Evolutionary conservation across 2,113 vertebrate species (phyloP).

Genomic region (Mastomys natalensis): DNA sequence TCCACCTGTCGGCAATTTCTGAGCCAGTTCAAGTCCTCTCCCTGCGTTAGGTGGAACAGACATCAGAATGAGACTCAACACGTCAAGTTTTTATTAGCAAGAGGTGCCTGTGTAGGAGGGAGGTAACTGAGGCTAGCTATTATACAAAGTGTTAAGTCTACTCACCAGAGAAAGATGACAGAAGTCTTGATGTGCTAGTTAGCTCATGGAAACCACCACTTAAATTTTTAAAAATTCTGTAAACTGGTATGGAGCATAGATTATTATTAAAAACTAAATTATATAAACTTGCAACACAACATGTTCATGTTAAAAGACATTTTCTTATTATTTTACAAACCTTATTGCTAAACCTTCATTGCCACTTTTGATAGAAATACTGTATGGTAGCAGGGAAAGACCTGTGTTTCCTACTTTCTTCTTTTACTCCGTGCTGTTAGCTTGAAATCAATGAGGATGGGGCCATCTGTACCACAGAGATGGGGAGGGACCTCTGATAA

Average conservation of each 20-base stretch:
- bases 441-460: background rate
- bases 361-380: no score
- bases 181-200: background rate
- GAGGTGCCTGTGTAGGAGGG: background rate
- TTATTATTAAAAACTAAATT: background rate
- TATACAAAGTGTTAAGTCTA: background rate
- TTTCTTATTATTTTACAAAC: background rate
- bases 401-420: background rate
- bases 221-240: background rate
- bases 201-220: background rate
- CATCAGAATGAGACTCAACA: background rate
- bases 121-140: background rate
- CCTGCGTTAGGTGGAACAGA: background rate
- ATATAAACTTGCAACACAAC: background rate
- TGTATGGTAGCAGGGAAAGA: background rate
- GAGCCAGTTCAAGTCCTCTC: background rate
- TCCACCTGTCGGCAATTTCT: no score
- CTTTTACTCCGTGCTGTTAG: no score
- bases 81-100: background rate
- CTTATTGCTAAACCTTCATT: background rate
- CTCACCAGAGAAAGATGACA: background rate
- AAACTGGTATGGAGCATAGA: background rate
- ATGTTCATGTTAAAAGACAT: background rate
- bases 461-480: background rate
- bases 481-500: background rate